Evolutionary conservation across 2,888 invertebrate genomes (phyloP), one percentile per base, ranked within the genome.

Genomic region (Brachyopa scutellaris): DNA sequence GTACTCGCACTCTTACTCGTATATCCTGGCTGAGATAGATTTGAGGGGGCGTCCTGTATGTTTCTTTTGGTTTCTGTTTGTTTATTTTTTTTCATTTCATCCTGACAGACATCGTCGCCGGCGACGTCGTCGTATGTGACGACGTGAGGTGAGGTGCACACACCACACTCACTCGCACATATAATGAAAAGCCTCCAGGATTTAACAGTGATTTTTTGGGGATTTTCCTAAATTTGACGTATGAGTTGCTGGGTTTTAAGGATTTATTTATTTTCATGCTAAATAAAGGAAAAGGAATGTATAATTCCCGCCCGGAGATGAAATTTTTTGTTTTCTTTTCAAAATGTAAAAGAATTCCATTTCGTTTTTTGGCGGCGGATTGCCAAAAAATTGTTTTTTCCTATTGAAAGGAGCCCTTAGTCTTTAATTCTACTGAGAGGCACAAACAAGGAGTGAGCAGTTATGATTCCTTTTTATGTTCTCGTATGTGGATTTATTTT

Each of bases 281-380:
- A 72, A 77, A 61, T 77, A 82, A 82, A 77, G 59, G 77, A 40
- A 77, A 77, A 70, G 64, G 47, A 82, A 82, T 72, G n/a, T n/a
- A 73, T 70, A 70, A 82, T 66, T 77, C 82, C 77, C 70, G 82
- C 82, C 82, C 77, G 77, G 82, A 82, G 82, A 82, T 82, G 82
- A n/a, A n/a, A 82, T 69, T 77, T 77, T 82, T 57, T 66, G 49
- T 69, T n/a, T n/a, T n/a, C n/a, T n/a, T n/a, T n/a, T n/a, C n/a
- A n/a, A n/a, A n/a, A n/a, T n/a, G n/a, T n/a, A n/a, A n/a, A n/a
- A n/a, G 61, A 67, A 19, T 31, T 53, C n/a, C 31, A 11, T 42
- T 51, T 66, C 9, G 15, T n/a, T n/a, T n/a, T n/a, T n/a, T 26
- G 26, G 26, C 6, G 26, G 26, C 26, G 26, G 26, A 26, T 45